Conservation (phyloP, 2,797 vertebrate genomes). For the Triplophysa bombifrons region DNA sequence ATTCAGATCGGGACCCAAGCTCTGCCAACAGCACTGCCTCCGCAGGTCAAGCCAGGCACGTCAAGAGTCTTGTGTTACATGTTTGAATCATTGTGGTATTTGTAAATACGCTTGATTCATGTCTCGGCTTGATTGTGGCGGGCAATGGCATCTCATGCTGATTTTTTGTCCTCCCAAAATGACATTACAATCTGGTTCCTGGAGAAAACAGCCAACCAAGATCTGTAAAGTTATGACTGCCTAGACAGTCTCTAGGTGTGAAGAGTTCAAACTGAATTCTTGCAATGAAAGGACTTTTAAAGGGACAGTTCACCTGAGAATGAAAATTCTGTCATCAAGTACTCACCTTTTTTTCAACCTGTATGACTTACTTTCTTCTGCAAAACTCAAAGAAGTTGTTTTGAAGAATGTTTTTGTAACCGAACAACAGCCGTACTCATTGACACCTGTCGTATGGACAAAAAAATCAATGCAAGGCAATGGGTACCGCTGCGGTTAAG, state of each 20-base stretch:
- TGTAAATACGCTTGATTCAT: constrained; percentile 61
- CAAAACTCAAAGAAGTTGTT: too few relatives aligned
- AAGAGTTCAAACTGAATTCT: constrained; percentile 57
- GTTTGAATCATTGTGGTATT: constrained; percentile 61
- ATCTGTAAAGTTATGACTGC: neutral
- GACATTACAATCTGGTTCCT: constrained; percentile 29
- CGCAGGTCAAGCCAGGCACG: constrained; percentile 50
- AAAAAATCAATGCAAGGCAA: too few relatives aligned
- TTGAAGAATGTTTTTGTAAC: too few relatives aligned
- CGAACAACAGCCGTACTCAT: too few relatives aligned
- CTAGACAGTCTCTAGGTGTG: constrained; percentile 52
- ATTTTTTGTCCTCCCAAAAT: constrained; percentile 31
- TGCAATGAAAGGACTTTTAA: constrained; percentile 55
- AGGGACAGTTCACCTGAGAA: neutral
- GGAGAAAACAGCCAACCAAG: constrained; percentile 21
- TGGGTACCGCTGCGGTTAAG: too few relatives aligned
- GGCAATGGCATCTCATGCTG: constrained; percentile 30
- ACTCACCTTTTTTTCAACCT: too few relatives aligned
- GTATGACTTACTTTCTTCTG: too few relatives aligned
- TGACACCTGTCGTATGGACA: too few relatives aligned
- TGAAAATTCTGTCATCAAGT: too few relatives aligned
- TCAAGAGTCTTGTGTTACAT: constrained; percentile 55
- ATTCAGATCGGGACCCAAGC: constrained; percentile 48
- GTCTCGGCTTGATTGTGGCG: constrained; percentile 54
- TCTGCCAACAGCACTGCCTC: constrained; percentile 47